Percentiles rank a stretch among this genome's conserved stretches.
Conservation (phyloP, 2,113 vertebrate species). For the Neomonachus schauinslandi region DNA sequence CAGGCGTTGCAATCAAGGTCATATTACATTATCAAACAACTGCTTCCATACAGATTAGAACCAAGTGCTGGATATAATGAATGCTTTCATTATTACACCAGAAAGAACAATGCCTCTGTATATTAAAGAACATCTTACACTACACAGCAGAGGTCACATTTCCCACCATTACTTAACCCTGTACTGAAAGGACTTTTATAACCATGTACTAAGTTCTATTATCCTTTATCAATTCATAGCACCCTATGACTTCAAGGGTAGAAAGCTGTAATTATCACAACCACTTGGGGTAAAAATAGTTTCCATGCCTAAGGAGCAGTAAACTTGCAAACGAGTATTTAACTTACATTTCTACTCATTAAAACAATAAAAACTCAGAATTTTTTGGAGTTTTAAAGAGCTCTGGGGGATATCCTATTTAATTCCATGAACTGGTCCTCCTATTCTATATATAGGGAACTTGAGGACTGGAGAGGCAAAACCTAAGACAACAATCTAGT, state of each 20-base stretch:
- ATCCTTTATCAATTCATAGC: conserved; percentile 25
- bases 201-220: conserved; percentile 4
- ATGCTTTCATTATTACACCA: conserved; percentile 60
- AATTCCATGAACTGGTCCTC: not conserved
- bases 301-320: not conserved
- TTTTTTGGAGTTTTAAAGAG: not conserved
- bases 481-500: not conserved
- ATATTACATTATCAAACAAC: conserved; percentile 54
- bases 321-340: not conserved
- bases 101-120: conserved; percentile 64
- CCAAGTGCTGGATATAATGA: conserved; percentile 52
- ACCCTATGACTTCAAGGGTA: conserved; percentile 9
- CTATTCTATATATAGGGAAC: not conserved
- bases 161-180: conserved; percentile 50
- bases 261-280: conserved; percentile 28
- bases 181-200: conserved; percentile 58
- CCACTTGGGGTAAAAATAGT: not conserved
- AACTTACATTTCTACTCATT: not conserved
- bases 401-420: not conserved
- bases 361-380: not conserved
- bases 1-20: not conserved
- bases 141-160: conserved; percentile 56
- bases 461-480: not conserved
- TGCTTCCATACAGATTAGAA: conserved; percentile 59
- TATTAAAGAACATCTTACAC: conserved; percentile 56